Conservation (phyloP, 2,888 invertebrate species). For the Ophion ellenae region DNA sequence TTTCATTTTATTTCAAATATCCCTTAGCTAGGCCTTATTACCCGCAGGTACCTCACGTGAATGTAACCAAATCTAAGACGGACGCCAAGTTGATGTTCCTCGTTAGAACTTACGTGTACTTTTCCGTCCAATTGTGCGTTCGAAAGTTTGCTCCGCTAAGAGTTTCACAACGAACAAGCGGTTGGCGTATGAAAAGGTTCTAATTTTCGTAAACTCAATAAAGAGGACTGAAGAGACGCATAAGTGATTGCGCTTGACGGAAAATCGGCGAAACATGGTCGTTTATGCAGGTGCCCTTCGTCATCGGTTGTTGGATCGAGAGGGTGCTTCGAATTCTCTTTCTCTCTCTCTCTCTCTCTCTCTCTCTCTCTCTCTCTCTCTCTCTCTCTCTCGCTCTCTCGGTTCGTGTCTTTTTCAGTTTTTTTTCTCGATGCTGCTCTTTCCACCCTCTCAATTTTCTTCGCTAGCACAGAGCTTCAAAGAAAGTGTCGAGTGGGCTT, state of each 20-base stretch:
- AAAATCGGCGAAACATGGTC: slow-evolving; percentile 24
- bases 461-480: slow-evolving; percentile 46
- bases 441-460: slow-evolving; percentile 46
- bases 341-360: slow-evolving; percentile 1
- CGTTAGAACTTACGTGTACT: too few relatives aligned
- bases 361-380: background rate
- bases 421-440: slow-evolving; percentile 48
- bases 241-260: slow-evolving; percentile 12
- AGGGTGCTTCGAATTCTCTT: slow-evolving; percentile 36
- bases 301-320: slow-evolving; percentile 42
- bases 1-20: too few relatives aligned
- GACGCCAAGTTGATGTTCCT: too few relatives aligned
- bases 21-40: too few relatives aligned
- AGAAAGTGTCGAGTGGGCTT: slow-evolving; percentile 62
- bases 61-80: too few relatives aligned
- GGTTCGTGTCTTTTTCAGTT: slow-evolving; percentile 7
- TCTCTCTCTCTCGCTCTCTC: background rate
- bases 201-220: slow-evolving; percentile 31
- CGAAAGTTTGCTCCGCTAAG: too few relatives aligned
- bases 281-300: slow-evolving; percentile 6
- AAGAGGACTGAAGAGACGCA: background rate
- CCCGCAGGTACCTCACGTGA: too few relatives aligned
- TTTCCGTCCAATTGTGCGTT: too few relatives aligned
- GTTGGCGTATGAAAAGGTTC: too few relatives aligned
- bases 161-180: too few relatives aligned